Conservation (phyloP, 2,113 vertebrate genomes). For the Diadophis punctatus region DNA sequence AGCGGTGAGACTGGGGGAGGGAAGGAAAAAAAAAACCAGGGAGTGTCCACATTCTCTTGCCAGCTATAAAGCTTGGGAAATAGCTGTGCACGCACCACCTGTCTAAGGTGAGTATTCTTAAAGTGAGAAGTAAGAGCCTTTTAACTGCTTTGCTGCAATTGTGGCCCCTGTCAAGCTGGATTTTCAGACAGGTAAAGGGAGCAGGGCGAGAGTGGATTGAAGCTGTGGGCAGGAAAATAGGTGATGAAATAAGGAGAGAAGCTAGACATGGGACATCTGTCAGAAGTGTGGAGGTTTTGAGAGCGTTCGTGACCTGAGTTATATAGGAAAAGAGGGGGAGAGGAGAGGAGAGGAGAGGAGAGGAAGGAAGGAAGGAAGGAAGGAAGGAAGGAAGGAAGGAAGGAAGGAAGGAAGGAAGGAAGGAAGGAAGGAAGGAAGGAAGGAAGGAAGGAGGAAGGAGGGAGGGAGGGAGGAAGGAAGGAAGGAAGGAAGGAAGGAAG, state of each 20-base stretch:
- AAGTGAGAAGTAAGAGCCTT: background rate
- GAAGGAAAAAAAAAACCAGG: background rate
- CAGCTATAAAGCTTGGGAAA: slow-evolving; percentile 17
- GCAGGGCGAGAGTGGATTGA: background rate
- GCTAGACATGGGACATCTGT: too few relatives aligned
- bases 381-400: background rate
- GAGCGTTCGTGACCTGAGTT: background rate
- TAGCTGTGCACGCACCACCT: background rate
- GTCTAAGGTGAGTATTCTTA: background rate
- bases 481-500: too few relatives aligned
- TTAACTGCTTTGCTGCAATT: background rate
- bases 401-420: too few relatives aligned
- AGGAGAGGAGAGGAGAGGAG: background rate
- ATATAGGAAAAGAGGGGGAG: background rate
- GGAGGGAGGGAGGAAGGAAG: too few relatives aligned
- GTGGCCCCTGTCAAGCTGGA: background rate
- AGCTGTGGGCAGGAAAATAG: background rate
- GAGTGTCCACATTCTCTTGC: slow-evolving; percentile 2
- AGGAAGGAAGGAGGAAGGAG: too few relatives aligned
- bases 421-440: background rate
- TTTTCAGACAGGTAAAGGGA: background rate
- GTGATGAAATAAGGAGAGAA: background rate
- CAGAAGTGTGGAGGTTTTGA: too few relatives aligned
- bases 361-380: background rate
- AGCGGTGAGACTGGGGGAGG: background rate